These are phyloP conservation scores for Hofmannophila pseudospretella DNA, from an alignment of 2,888 invertebrate species.

Conservation along the genomic window DNA sequence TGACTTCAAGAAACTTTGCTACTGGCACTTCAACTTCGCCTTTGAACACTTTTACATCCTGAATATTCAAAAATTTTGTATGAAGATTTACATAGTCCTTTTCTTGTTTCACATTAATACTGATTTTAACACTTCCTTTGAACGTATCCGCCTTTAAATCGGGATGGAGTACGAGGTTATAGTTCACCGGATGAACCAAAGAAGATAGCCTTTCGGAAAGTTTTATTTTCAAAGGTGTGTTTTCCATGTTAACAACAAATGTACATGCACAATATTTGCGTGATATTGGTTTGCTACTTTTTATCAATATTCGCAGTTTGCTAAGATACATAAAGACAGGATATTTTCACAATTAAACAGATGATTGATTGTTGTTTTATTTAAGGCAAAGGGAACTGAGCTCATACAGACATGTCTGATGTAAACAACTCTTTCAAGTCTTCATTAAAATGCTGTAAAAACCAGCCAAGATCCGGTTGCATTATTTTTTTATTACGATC, in stretches of 20 bases:
- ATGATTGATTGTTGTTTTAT: no score
- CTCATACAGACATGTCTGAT: no score
- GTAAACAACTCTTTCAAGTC: no score
- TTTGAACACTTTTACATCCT: conserved; percentile 44
- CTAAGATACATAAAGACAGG: conserved; percentile 1
- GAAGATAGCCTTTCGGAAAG: conserved; percentile 47
- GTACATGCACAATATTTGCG: background rate
- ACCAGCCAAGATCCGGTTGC: no score
- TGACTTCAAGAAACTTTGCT: conserved; percentile 42
- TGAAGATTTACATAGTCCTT: conserved; percentile 75
- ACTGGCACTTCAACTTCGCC: conserved; percentile 34
- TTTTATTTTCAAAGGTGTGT: conserved; percentile 29
- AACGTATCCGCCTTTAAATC: conserved; percentile 46
- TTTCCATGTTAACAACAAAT: conserved; percentile 17
- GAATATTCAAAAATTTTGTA: conserved; percentile 76
- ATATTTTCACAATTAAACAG: no score
- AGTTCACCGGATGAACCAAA: conserved; percentile 50
- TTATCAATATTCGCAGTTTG: background rate
- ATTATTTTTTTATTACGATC: no score
- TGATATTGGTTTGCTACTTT: background rate
- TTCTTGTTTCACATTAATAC: conserved; percentile 48
- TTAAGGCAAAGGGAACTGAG: no score
- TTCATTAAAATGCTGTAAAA: no score
- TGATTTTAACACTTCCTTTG: conserved; percentile 51
- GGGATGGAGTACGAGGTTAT: conserved; percentile 49